Percentiles rank a stretch among this genome's conserved stretches.
These are phyloP conservation scores for Hyla sarda DNA, from an alignment of 2,113 vertebrate genomes.

Conservation along the genomic window DNA sequence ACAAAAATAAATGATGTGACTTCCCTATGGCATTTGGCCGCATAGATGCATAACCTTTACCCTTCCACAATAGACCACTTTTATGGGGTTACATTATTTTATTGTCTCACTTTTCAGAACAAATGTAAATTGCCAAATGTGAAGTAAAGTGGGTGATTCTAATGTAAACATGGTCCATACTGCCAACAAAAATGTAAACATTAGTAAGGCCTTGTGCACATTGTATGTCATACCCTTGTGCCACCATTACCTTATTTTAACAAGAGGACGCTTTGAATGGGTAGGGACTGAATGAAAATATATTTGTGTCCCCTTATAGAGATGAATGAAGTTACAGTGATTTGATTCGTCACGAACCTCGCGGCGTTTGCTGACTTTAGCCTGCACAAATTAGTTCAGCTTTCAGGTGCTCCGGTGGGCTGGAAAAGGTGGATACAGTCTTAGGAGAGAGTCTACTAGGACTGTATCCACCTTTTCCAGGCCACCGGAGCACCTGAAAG, in stretches of 20 bases:
- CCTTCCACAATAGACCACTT: not conserved
- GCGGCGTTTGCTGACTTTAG: too few relatives aligned
- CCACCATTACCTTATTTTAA: not conserved
- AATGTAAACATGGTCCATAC: not conserved
- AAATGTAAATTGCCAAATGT: not conserved
- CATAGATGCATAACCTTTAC: not conserved
- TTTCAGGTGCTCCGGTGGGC: too few relatives aligned
- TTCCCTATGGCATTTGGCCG: not conserved
- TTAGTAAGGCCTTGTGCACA: not conserved
- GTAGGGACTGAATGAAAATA: too few relatives aligned
- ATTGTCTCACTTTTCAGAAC: not conserved
- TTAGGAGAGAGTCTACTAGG: too few relatives aligned
- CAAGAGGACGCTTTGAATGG: not conserved
- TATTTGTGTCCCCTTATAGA: too few relatives aligned
- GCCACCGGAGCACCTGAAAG: too few relatives aligned
- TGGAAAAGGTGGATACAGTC: too few relatives aligned
- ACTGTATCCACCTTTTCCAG: too few relatives aligned
- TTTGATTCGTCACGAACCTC: too few relatives aligned
- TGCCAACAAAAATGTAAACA: not conserved
- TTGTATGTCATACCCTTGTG: not conserved
- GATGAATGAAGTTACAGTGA: too few relatives aligned
- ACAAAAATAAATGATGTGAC: not conserved
- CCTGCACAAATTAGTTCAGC: too few relatives aligned
- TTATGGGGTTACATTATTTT: not conserved
- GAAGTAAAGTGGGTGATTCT: not conserved